Base-by-base conservation (phyloP, 2,888 invertebrate species). In the Odontomyia ornata region DNA sequence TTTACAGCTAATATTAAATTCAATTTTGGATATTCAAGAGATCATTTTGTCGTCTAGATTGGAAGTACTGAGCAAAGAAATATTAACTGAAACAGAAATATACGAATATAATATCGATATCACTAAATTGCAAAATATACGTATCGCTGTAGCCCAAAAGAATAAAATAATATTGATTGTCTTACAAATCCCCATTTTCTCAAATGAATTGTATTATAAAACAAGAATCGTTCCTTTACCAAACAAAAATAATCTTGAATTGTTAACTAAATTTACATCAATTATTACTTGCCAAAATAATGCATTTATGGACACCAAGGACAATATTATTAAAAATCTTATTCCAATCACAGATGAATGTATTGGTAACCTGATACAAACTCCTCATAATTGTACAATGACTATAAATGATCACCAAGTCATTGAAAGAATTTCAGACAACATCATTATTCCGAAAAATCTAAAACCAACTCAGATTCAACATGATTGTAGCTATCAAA, bases 401-500 rank as follows among this genome's bases (percentile, higher is more conserved):
- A 52, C 15, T 15, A 4, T 15, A 18, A 18, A 52, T 52, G 15
- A n/a, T 15, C n/a, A 5, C 36, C 36, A 52, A 52, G 15, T 52
- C 4, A 23, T 25, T 13, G 60, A 25, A 21, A 60, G 13, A 60
- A 60, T 23, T 23, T 21, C 13, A 9, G 43, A 43, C 13, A 67
- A 67, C 18, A 67, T 67, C 11, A 43, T 46, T 43, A 15, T 67
- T 1, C n/a, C 67, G 15, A 67, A 43, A n/a, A 46, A 67, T 43
- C 28, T 21, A 43, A 43, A 43, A 67, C 43, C 3, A 21, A 36
- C 67, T 23, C 21, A 21, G 7, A 43, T 36, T 11, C 9, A 23
- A 67, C 67, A 67, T n/a, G 28, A 67, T 43, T 67, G 67, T 43
- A 67, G 13, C n/a, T 0, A 67, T 67, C 67, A 67, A 46, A 43